Base-by-base conservation (phyloP, 2,113 vertebrate genomes). In the Gallinago jamesoni region DNA sequence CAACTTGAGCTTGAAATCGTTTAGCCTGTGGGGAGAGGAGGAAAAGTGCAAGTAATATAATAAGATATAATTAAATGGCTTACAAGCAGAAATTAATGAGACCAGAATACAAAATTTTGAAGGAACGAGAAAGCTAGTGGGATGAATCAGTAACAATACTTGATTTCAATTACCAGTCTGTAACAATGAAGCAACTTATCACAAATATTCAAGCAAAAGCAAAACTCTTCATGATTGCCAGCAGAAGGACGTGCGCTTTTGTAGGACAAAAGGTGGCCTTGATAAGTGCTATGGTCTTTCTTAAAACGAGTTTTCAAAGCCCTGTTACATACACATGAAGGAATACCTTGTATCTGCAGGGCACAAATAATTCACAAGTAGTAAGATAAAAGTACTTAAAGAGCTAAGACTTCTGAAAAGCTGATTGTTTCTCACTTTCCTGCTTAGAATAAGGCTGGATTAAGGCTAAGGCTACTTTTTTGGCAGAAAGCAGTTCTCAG, bases 1-100 rank as follows among this genome's bases (percentile, higher is more conserved):
- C 96, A 93, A 91, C 78, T 53, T 57, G 93, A 85, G 97, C 69
- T 81, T 97, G 90, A 75, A 63, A 85, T 88, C 0, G 39, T 79
- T 92, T 94, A 74, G 69, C 50, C 96, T 97, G 64, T 62, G 37
- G 39, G 27, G 16, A 7, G 45, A 33, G 23, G 27, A 69, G 39
- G 41, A 66, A 45, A 86, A 93, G 57, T 76, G 5, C 53, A 87
- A 87, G 31, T 87, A 63, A 80, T 73, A 43, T 31, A 70, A 59
- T 84, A 52, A 74, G 50, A 62, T 64, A n/a, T 30, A 60, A 57
- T 82, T 62, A 64, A 81, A 59, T 72, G 19, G 30, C 23, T 92
- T 90, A 75, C 33, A 89, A 88, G 41, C 31, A 60, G 62, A 84
- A 84, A 59, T 53, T 56, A 74, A 75, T 24, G 25, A 31, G 20